A percentile compares a stretch with the other conserved stretches of the same genome.
phyloP scores from a whole-genome alignment of 2,888 invertebrate genomes.

The Notodonta dromedarius region DNA sequence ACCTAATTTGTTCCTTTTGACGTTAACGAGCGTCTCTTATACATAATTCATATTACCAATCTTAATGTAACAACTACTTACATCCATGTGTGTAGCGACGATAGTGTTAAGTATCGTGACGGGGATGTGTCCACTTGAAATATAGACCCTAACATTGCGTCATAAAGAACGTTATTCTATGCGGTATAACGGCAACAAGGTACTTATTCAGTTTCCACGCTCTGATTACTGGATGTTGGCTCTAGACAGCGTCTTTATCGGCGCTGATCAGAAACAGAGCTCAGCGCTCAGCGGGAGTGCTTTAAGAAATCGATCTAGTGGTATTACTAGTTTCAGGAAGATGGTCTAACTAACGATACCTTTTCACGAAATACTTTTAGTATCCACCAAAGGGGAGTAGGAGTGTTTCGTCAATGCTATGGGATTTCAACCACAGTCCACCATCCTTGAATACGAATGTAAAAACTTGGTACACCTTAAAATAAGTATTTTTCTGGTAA shows the following conservation, averaged over 20 bases:
- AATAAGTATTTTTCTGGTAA: too few relatives aligned
- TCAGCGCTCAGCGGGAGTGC: constrained; percentile 54
- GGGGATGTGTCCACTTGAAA: constrained; percentile 24
- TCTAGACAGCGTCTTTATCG: constrained; percentile 82
- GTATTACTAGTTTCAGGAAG: constrained; percentile 19
- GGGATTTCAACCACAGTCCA: too few relatives aligned
- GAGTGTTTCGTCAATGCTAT: too few relatives aligned
- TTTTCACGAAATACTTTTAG: too few relatives aligned
- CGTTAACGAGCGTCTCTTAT: constrained; percentile 15
- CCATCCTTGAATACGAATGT: too few relatives aligned
- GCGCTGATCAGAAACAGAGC: constrained; percentile 73
- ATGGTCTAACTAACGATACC: too few relatives aligned
- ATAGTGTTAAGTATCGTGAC: constrained; percentile 35
- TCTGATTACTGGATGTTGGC: constrained; percentile 84
- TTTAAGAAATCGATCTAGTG: constrained; percentile 56
- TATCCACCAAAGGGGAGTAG: too few relatives aligned
- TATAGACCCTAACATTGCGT: constrained; percentile 45
- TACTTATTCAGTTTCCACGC: constrained; percentile 81
- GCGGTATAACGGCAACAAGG: constrained; percentile 62
- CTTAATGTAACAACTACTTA: constrained; percentile 33
- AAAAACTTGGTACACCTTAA: too few relatives aligned
- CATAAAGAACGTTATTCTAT: constrained; percentile 56
- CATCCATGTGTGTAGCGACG: constrained; percentile 34
- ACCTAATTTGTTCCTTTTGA: neutral
- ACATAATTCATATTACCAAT: constrained; percentile 21